Base-by-base conservation (phyloP, 2,113 vertebrate genomes). In the Tupaia chinensis region DNA sequence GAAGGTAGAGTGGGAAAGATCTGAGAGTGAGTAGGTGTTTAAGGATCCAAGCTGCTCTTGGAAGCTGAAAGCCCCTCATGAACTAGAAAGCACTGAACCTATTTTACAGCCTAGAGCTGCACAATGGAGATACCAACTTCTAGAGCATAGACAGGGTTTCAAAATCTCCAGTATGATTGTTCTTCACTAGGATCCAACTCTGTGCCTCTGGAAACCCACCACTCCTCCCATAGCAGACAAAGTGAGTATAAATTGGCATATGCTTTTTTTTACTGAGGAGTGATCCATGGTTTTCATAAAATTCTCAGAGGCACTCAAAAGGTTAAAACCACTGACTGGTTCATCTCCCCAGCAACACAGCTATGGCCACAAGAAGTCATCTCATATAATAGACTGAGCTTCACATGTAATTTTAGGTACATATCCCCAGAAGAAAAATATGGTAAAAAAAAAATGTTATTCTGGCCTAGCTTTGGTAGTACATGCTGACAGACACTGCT, bases 371-470 rank as follows among this genome's bases (percentile, higher is more conserved):
- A 69, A 93, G 61, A 87, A 20, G 17, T 7, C 14, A 73, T 80
- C 70, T 63, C 86, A 66, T 84, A 58, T 25, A 85, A 85, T 63
- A 91, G 44, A 86, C 79, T 70, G 11, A 53, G 89, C 32, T 87
- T 89, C 89, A 91, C 32, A 74, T 65, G 95, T 93, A 86, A 81
- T 70, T 82, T 87, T 79, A 74, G 61, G 72, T 96, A 72, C 12
- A 81, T 90, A 17, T 95, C 58, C 53, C 72, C 76, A 92, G 69
- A 88, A 94, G 77, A 96, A 96, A 95, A 92, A 84, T 44, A 25
- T 84, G 58, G 85, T 92, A 60, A 82, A 97, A 61, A 29, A 97
- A 61, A 29, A 88, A 44, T 44, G 44, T 44, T 44, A 44, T 44
- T 44, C 44, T 44, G 44, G 3, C 44, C 44, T 44, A 44, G 44